phyloP scores from a whole-genome alignment of 2,113 vertebrate genomes.

The Centrocercus urophasianus region DNA sequence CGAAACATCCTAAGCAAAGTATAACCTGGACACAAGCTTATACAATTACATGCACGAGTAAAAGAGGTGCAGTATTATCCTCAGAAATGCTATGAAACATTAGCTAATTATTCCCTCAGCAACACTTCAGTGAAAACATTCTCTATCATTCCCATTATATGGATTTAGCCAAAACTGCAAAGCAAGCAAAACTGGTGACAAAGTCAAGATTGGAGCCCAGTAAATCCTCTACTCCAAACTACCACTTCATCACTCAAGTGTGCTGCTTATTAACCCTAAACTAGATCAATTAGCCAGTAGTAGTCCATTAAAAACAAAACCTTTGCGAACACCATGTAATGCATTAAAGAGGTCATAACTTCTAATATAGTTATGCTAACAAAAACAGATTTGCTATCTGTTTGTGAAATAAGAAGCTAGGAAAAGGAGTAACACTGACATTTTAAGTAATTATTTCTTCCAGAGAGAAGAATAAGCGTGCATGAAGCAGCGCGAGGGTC shows the following conservation, averaged over 20 bases:
- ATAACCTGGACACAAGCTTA: not conserved
- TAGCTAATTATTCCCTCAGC: not conserved
- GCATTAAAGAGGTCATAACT: not conserved
- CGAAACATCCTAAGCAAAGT: not conserved
- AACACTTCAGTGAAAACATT: not conserved
- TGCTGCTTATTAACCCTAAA: not conserved
- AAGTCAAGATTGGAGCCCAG: not conserved
- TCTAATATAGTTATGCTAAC: not conserved
- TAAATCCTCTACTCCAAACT: conserved; percentile 13
- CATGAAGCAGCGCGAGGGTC: not conserved
- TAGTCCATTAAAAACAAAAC: not conserved
- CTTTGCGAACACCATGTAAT: not conserved
- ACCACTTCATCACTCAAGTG: not conserved
- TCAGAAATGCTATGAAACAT: not conserved
- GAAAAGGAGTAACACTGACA: conserved; percentile 24
- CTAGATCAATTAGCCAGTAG: conserved; percentile 20
- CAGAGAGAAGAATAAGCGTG: not conserved
- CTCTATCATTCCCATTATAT: not conserved
- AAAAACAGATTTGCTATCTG: not conserved
- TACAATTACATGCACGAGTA: not conserved
- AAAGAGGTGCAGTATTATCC: not conserved
- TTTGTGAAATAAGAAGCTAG: conserved; percentile 25
- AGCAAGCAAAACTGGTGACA: conserved; percentile 9
- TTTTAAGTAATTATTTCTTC: conserved; percentile 22
- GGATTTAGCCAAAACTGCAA: not conserved